phyloP scores from a whole-genome alignment of 2,797 vertebrate genomes.

The Kryptopterus vitreolus region DNA sequence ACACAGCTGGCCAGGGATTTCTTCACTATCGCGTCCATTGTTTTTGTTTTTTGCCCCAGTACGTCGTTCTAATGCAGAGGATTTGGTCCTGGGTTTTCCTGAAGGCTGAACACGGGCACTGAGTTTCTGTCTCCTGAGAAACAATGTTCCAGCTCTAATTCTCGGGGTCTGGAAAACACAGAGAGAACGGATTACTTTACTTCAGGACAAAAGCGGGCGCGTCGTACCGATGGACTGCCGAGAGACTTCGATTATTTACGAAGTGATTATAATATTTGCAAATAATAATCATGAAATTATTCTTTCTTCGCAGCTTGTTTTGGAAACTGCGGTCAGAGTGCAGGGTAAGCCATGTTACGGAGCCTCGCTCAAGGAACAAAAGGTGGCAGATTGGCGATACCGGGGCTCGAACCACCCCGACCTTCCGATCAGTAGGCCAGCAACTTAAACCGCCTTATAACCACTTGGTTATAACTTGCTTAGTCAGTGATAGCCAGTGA shows the following conservation, averaged over 20 bases:
- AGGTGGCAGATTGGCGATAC: too few relatives aligned
- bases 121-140: not conserved
- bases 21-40: slow-evolving; percentile 71
- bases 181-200: not conserved
- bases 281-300: too few relatives aligned
- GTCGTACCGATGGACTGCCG: not conserved
- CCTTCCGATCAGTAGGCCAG: too few relatives aligned
- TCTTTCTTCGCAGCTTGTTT: too few relatives aligned
- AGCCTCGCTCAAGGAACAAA: too few relatives aligned
- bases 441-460: too few relatives aligned
- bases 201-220: not conserved
- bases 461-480: too few relatives aligned
- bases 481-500: too few relatives aligned
- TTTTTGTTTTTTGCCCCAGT: not conserved
- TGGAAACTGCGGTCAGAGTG: too few relatives aligned
- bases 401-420: too few relatives aligned
- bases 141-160: not conserved
- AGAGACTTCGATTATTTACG: not conserved
- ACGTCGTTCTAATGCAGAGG: not conserved
- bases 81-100: not conserved
- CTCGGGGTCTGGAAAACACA: not conserved
- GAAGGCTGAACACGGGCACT: not conserved
- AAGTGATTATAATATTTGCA: too few relatives aligned
- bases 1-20: slow-evolving; percentile 69
- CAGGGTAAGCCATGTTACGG: too few relatives aligned